Evolutionary conservation across 2,888 invertebrate species (phyloP), one percentile per base, ranked within the genome.

Genomic region (Sesia apiformis): DNA sequence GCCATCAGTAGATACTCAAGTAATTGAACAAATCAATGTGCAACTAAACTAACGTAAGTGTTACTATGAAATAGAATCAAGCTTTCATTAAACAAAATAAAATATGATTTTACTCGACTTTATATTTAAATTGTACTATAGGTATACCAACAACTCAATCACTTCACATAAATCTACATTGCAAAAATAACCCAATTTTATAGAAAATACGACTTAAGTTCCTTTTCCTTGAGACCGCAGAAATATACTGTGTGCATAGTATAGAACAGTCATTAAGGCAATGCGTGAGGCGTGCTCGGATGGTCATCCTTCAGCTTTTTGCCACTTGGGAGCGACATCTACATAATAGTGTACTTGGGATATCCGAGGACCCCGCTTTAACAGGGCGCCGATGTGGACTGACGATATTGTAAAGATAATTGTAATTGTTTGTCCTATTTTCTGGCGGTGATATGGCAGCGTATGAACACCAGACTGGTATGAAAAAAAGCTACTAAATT

Each of bases 231-330:
- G 7, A 8, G 46, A 46, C 4, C 23, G 46, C 23, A 6, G 8
- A 46, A 46, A 46, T 46, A 52, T 52, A 40, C 23, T 23, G n/a
- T 39, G 49, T 53, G 39, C 40, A n/a, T 7, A 52, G 49, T 53
- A 53, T 53, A 53, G 53, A 39, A 46, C 40, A 8, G 53, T 49
- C 53, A 53, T 53, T 53, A 53, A 46, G 49, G 6, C n/a, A 46
- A 53, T 53, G 53, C 53, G 53, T 53, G 50, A 46, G 53, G 53
- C 53, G 53, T 53, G 53, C 50, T 53, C 49, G 8, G 49, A 4
- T 38, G 49, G 40, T 49, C 50, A 53, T 53, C 49, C 53, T 38
- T 50, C 53, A 53, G 53, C 53, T 53, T 53, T 53, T 53, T 53
- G 53, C 49, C 53, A 50, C 50, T 50, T 38, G 50, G 38, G 38